Evolutionary conservation across 2,113 vertebrate genomes (phyloP).

Genomic region (Neoarius graeffei): DNA sequence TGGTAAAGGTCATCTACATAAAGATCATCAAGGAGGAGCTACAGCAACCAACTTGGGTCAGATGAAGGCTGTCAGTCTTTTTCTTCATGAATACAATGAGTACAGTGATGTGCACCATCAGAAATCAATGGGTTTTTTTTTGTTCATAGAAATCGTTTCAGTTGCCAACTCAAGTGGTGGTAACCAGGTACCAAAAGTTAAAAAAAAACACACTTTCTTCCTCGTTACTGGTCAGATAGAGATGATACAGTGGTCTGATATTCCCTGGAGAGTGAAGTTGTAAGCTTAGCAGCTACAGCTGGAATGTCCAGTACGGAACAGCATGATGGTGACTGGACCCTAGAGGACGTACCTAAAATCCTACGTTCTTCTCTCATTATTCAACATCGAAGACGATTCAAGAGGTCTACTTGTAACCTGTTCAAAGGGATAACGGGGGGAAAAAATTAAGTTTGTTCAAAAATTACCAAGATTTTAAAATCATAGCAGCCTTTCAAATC

Average conservation of each 20-base stretch:
- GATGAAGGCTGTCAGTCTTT: neutral
- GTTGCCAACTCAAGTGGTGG: neutral
- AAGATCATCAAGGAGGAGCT: neutral
- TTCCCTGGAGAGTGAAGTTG: neutral
- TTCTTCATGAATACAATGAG: neutral
- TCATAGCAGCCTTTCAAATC: neutral
- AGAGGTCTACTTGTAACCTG: constrained; percentile 39
- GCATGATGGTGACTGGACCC: neutral
- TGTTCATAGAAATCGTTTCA: neutral
- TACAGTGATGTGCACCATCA: neutral
- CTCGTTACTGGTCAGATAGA: neutral
- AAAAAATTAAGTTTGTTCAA: neutral
- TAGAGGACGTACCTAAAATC: constrained; percentile 10
- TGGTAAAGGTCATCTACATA: neutral
- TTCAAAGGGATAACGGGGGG: neutral
- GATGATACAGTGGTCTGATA: neutral
- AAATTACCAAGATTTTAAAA: neutral
- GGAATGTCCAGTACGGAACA: constrained; percentile 13
- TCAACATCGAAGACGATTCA: neutral
- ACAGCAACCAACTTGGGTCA: neutral
- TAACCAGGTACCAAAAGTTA: neutral
- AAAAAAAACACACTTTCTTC: neutral
- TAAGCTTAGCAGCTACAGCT: neutral
- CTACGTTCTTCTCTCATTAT: neutral
- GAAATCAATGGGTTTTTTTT: neutral